Percentiles rank a stretch among this genome's conserved stretches.
phyloP scores from a whole-genome alignment of 2,888 invertebrate species.

The Calameuta idolon region DNA sequence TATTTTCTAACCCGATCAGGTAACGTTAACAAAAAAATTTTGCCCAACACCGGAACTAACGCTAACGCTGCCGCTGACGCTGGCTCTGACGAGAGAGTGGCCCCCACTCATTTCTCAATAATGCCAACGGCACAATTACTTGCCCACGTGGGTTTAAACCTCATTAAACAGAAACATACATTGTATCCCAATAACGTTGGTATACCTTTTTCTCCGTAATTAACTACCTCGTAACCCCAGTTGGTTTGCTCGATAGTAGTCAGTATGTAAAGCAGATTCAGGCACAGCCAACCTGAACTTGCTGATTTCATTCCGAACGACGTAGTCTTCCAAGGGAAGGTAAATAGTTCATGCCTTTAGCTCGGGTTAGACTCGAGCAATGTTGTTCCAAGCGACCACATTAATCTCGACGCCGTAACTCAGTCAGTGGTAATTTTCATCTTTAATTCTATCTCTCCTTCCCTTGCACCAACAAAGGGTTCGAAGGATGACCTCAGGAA shows the following conservation, averaged over 20 bases:
- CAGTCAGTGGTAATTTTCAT: no score
- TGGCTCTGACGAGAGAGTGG: neutral
- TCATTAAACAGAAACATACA: neutral
- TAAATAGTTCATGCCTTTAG: neutral
- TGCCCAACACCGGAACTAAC: no score
- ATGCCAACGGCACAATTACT: neutral
- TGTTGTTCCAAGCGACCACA: neutral
- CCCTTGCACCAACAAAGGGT: no score
- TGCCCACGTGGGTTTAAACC: neutral
- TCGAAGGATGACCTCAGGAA: no score
- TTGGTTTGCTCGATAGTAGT: neutral
- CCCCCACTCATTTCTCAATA: neutral
- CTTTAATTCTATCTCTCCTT: no score
- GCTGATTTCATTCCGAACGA: neutral
- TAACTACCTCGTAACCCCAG: neutral
- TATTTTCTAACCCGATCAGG: no score
- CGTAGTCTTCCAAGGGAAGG: neutral
- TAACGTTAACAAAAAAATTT: no score
- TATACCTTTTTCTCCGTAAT: neutral
- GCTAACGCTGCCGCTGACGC: no score
- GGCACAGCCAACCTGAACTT: neutral
- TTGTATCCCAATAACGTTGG: neutral
- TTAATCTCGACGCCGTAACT: no score
- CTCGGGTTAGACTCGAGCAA: neutral
- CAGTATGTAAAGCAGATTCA: neutral